Base-by-base conservation (phyloP, 2,113 vertebrate species). In the Alligator sinensis region DNA sequence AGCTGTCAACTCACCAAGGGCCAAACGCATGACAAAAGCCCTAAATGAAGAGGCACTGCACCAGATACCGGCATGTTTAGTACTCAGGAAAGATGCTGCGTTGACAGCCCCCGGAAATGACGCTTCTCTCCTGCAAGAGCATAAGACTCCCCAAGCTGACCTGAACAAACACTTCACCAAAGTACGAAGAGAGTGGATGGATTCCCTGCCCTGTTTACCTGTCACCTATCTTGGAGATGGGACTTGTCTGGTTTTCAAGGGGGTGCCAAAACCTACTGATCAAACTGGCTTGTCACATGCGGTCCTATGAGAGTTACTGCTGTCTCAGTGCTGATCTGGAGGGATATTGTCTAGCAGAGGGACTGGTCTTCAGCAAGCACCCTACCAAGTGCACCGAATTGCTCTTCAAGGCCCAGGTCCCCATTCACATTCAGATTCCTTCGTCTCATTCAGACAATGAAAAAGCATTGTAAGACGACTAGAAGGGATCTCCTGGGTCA, bases 41-140 rank as follows among this genome's bases (percentile, higher is more conserved):
- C 4, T 38, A 72, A 61, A 47, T 0, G 0, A 47, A 24, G 61
- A 63, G 27, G 66, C 5, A 88, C 22, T 24, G 19, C 0, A 2
- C 24, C 34, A 59, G 14, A 2, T 0, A 0, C 15, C 0, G 1
- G 5, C 12, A 34, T 27, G 12, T 59, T 55, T 63, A 58, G 30
- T 1, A 6, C 28, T 68, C 30, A 68, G 38, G 30, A 55, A 11
- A 75, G 38, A 10, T 61, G 25, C 34, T 80, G 47, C 1, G 0
- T n/a, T 60, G 66, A 38, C 34, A 74, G 15, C 11, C 21, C 22
- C 24, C 47, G 70, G 19, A 72, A 75, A 63, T 24, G 68, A 47
- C 1, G 0, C 6, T 18, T 27, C 24, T 34, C 85, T 9, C 4
- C 79, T 13, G 25, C 10, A 21, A 19, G 38, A 0, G 1, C 2